Percentiles rank a stretch among this genome's conserved stretches.
Evolutionary conservation across 2,797 vertebrate species (phyloP).

Genomic region (Columba guinea): DNA sequence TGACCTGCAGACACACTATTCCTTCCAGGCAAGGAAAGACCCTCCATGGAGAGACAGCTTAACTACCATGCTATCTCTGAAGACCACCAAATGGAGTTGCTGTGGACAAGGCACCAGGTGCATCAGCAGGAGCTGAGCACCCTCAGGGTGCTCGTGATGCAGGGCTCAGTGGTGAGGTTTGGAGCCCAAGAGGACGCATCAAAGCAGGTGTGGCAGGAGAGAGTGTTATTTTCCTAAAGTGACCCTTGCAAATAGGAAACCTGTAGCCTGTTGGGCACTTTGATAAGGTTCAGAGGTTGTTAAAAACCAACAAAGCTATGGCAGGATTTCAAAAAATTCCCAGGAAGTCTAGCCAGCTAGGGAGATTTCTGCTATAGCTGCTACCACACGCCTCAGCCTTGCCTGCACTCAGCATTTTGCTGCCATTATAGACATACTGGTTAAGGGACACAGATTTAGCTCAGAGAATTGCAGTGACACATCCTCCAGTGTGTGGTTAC

Average conservation of each 20-base stretch:
- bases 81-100: background rate
- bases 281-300: background rate
- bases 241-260: background rate
- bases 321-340: background rate
- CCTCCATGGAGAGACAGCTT: background rate
- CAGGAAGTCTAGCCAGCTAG: background rate
- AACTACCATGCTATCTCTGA: background rate
- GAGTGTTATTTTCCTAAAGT: background rate
- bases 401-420: background rate
- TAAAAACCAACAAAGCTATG: background rate
- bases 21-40: background rate
- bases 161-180: background rate
- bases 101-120: background rate
- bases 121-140: background rate
- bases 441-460: background rate
- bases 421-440: rapidly evolving
- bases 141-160: rapidly evolving
- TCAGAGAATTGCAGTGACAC: rapidly evolving
- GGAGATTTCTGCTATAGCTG: background rate
- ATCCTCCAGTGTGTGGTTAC: rapidly evolving
- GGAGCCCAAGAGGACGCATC: background rate
- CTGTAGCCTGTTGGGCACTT: background rate
- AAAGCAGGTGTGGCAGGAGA: background rate
- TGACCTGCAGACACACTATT: rapidly evolving
- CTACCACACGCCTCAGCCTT: background rate